Percentiles rank a stretch among this genome's conserved stretches.
Evolutionary conservation across 2,888 invertebrate genomes (phyloP).

Genomic region (Carcina quercana): DNA sequence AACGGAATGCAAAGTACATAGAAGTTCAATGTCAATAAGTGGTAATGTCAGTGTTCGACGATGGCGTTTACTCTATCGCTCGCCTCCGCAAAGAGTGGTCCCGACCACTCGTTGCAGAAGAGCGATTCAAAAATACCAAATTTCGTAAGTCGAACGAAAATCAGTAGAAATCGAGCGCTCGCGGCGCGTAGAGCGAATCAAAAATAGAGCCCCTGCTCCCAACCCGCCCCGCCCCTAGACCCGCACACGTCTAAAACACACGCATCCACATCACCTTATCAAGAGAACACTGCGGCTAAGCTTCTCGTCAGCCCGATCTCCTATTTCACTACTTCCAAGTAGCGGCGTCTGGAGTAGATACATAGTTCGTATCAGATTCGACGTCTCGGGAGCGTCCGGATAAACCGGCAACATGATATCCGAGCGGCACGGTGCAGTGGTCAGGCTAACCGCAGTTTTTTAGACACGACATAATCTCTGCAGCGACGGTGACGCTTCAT

Average conservation of each 20-base stretch:
- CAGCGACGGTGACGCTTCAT: slow-evolving; percentile 2
- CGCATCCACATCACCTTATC: slow-evolving; percentile 65
- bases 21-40: too few relatives aligned
- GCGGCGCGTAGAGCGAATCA: too few relatives aligned
- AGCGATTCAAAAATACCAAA: too few relatives aligned
- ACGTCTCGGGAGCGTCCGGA: slow-evolving; percentile 37
- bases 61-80: too few relatives aligned
- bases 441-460: slow-evolving; percentile 56
- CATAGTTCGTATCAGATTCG: slow-evolving; percentile 49
- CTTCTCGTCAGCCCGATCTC: slow-evolving; percentile 55
- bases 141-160: too few relatives aligned
- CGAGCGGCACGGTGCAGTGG: slow-evolving; percentile 31
- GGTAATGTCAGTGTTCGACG: too few relatives aligned
- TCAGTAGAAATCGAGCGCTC: too few relatives aligned
- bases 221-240: slow-evolving; percentile 33
- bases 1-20: too few relatives aligned
- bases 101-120: too few relatives aligned
- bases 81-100: too few relatives aligned
- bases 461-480: slow-evolving; percentile 24
- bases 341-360: too few relatives aligned
- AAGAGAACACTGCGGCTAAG: slow-evolving; percentile 53
- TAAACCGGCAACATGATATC: slow-evolving; percentile 52
- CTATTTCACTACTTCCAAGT: slow-evolving; percentile 49
- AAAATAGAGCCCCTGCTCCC: slow-evolving; percentile 27
- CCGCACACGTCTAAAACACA: slow-evolving; percentile 59